Evolutionary conservation across 2,113 vertebrate species (phyloP).

Genomic region (Spermophilus dauricus): DNA sequence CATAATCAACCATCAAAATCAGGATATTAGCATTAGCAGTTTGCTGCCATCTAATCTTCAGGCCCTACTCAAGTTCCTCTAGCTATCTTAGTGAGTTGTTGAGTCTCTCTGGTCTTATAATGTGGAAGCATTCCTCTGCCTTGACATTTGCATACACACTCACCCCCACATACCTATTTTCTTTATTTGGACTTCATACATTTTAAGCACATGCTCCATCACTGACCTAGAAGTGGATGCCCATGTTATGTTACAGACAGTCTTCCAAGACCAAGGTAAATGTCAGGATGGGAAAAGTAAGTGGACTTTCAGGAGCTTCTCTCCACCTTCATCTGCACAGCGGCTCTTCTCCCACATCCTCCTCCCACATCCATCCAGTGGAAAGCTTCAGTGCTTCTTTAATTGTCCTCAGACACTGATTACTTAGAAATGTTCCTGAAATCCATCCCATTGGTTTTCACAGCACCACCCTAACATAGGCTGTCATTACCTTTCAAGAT

Average conservation of each 20-base stretch:
- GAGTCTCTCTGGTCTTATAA: neutral
- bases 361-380: neutral
- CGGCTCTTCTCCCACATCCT: too few relatives aligned
- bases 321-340: too few relatives aligned
- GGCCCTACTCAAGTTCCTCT: neutral
- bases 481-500: neutral
- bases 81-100: neutral
- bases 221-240: neutral
- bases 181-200: neutral
- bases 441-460: neutral
- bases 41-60: neutral
- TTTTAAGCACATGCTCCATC: neutral
- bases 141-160: neutral
- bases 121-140: neutral
- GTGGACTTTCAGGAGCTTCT: neutral
- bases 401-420: neutral
- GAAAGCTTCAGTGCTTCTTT: neutral
- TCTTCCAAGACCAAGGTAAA: neutral
- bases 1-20: neutral
- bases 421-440: neutral
- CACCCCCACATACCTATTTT: neutral
- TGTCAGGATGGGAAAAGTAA: neutral
- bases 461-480: neutral
- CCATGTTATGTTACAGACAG: rapidly evolving
- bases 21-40: neutral